Base-by-base conservation (phyloP, 2,888 invertebrate species). In the Sphaerophoria rueppellii region DNA sequence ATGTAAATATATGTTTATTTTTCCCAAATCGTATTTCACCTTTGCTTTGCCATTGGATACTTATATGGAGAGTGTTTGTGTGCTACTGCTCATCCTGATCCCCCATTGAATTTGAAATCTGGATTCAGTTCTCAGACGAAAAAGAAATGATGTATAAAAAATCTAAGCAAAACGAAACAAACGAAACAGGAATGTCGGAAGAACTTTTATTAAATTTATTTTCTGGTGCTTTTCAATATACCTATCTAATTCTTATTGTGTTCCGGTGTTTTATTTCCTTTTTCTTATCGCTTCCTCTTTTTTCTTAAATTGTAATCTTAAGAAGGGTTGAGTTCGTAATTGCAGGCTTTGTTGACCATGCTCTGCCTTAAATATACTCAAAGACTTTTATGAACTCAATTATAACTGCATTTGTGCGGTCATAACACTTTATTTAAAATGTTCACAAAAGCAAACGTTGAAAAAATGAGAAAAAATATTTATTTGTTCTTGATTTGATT, bases 181-280 rank as follows among this genome's bases (percentile, higher is more conserved):
- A 55, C 6, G 35, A 37, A 63, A 61, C 74, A 63, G 37, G 82
- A 79, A 83, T 83, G 82, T 79, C 74, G 70, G 70, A 83, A 79
- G 82, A 75, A 83, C 79, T 83, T 83, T 75, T 79, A 83, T 83
- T 83, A 79, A 83, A 83, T 83, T 83, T 83, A 74, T 74, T 77
- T 74, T 77, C 70, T 14, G 77, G 72, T 77, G 55, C 35, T 69
- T 75, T 78, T 63, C 78, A 78, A 65, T 65, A 78, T 82, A n/a
- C n/a, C n/a, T n/a, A n/a, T n/a, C n/a, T n/a, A 82, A 70, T 78
- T 82, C 71, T 75, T 83, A 75, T 79, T 79, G 75, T 71, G 55
- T 72, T 46, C 48, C 40, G 14, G 46, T 34, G 43, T 55, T 67
- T 34, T 52, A 60, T 52, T 46, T 58, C 14, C 50, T 71, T 63